Evolutionary conservation across 2,113 vertebrate species (phyloP).

Genomic region (Strix aluco): DNA sequence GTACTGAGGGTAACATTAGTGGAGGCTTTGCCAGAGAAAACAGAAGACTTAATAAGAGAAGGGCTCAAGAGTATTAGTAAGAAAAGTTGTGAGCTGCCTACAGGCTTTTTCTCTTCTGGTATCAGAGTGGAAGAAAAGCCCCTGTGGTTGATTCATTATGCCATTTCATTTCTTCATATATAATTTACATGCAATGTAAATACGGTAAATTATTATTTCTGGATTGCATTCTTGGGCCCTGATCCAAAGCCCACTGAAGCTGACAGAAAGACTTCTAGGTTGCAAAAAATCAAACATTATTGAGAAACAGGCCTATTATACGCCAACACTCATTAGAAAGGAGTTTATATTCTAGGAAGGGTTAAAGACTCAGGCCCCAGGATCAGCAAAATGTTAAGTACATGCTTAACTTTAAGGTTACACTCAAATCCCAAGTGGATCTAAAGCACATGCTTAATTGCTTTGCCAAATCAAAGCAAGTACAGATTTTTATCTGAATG

Average conservation of each 20-base stretch:
- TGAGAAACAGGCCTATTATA: conserved; percentile 27
- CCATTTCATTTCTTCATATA: conserved; percentile 69
- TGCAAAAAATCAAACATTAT: conserved; percentile 41
- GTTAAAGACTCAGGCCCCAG: conserved; percentile 53
- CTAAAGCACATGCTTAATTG: conserved; percentile 60
- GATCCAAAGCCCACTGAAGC: conserved; percentile 59
- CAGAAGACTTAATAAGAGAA: conserved; percentile 64
- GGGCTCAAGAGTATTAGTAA: conserved; percentile 57
- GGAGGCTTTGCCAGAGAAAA: conserved; percentile 74
- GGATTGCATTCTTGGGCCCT: conserved; percentile 58
- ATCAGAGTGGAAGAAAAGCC: conserved; percentile 57
- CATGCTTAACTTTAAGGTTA: conserved; percentile 62
- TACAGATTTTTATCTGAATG: conserved; percentile 56
- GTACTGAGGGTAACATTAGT: conserved; percentile 50
- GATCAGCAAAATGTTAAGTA: conserved; percentile 65
- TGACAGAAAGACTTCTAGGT: conserved; percentile 20
- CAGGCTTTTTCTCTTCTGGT: conserved; percentile 55
- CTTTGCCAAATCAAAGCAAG: conserved; percentile 57
- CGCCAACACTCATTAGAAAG: conserved; percentile 25
- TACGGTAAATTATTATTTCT: conserved; percentile 63
- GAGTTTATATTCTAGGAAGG: conserved; percentile 42
- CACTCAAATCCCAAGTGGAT: conserved; percentile 58
- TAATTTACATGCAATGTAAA: conserved; percentile 62
- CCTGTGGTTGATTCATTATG: conserved; percentile 66
- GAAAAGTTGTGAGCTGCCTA: conserved; percentile 65